phyloP scores from a whole-genome alignment of 1,140 invertebrate genomes.

The Drosophila bocqueti region DNA sequence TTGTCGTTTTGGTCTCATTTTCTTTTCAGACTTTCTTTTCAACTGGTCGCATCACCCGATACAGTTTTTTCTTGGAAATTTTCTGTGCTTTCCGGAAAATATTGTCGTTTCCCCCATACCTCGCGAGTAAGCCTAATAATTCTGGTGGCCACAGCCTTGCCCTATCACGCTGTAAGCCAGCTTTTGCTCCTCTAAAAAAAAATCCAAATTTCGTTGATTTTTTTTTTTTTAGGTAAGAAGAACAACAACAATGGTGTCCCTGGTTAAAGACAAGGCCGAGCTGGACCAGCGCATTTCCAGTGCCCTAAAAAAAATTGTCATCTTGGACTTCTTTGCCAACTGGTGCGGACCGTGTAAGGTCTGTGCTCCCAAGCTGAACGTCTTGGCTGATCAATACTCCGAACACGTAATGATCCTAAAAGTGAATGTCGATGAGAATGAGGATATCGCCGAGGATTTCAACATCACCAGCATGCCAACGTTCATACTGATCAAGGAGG shows the following conservation, averaged over 20 bases:
- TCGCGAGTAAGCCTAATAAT: neutral
- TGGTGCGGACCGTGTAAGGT: constrained; percentile 97
- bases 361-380: constrained; percentile 93
- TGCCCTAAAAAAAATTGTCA: constrained; percentile 92
- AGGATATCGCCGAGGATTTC: constrained; percentile 93
- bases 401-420: constrained; percentile 86
- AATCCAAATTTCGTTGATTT: neutral
- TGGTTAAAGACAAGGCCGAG: constrained; percentile 86
- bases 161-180: constrained; percentile 2
- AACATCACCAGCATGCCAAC: constrained; percentile 96
- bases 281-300: constrained; percentile 86
- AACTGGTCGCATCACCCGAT: neutral
- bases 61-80: neutral
- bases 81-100: constrained; percentile 9
- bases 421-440: constrained; percentile 96
- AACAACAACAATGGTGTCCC: constrained; percentile 54
- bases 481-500: constrained; percentile 94
- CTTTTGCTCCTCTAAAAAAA: neutral
- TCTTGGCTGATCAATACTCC: constrained; percentile 86
- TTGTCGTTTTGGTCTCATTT: no score
- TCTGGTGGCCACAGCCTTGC: neutral
- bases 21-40: neutral
- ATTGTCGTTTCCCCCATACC: neutral
- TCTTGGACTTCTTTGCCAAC: constrained; percentile 92
- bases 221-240: neutral